A percentile compares a stretch with the other conserved stretches of the same genome.
These are phyloP conservation scores for Oegoconia quadripuncta DNA, from an alignment of 2,888 invertebrate genomes.

Conservation along the genomic window DNA sequence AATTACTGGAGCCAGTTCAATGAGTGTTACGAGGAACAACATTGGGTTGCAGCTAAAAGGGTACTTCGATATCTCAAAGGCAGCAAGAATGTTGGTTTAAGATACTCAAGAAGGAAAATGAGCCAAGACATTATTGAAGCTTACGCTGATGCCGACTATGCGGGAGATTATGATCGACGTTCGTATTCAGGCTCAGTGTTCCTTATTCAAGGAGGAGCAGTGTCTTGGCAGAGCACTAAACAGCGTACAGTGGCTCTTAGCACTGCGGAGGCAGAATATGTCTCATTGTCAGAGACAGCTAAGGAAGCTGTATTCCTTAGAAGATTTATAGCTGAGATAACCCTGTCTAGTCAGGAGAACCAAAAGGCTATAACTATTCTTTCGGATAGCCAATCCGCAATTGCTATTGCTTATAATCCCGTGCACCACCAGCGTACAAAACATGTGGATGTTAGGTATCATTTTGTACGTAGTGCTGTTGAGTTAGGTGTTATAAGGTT, in stretches of 20 bases:
- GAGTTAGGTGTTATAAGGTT: too few relatives aligned
- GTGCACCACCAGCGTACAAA: too few relatives aligned
- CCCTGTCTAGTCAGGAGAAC: not conserved
- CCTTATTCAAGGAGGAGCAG: too few relatives aligned
- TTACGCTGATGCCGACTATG: not conserved
- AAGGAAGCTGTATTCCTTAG: too few relatives aligned
- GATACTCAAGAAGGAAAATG: not conserved
- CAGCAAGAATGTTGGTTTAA: not conserved
- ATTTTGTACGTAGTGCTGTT: too few relatives aligned
- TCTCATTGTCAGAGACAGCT: too few relatives aligned
- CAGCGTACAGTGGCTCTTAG: too few relatives aligned
- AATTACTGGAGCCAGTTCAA: conserved; percentile 1
- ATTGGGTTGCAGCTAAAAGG: not conserved
- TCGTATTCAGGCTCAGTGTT: not conserved
- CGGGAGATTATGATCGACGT: not conserved
- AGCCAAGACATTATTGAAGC: not conserved
- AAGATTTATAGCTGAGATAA: too few relatives aligned
- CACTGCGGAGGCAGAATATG: too few relatives aligned
- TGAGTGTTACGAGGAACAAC: not conserved
- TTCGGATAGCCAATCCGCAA: conserved; percentile 13
- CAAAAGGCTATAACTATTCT: conserved; percentile 7
- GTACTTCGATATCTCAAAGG: conserved; percentile 3
- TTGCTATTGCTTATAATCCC: not conserved
- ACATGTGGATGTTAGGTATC: too few relatives aligned
- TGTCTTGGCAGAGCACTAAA: not conserved